Conservation (phyloP, 2,113 vertebrate genomes). For the Zapus hudsonius region DNA sequence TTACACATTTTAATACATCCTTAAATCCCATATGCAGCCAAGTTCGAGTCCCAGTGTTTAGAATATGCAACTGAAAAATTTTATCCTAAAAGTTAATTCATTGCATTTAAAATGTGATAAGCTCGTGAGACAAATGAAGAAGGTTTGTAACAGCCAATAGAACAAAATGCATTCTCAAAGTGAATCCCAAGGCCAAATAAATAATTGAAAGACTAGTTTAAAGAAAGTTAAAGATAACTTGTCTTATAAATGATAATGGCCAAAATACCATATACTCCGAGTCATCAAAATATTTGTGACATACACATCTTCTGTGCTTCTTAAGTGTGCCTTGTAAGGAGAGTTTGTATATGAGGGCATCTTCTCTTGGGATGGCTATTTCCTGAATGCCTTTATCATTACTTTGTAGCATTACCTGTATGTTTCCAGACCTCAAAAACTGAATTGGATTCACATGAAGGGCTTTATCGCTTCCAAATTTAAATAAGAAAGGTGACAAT, state of each 20-base stretch:
- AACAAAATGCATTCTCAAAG: no score
- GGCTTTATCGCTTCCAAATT: neutral
- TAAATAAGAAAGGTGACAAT: neutral
- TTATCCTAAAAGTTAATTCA: neutral
- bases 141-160: no score
- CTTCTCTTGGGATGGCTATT: neutral
- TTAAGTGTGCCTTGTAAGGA: no score
- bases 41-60: neutral
- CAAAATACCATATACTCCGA: no score
- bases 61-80: neutral
- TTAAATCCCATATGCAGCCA: neutral
- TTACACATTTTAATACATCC: neutral
- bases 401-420: neutral
- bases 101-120: neutral
- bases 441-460: neutral
- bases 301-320: no score
- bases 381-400: neutral
- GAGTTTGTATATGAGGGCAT: fast-evolving
- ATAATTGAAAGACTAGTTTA: no score
- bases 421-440: neutral
- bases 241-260: no score
- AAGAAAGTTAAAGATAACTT: no score
- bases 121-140: neutral
- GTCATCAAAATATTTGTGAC: no score
- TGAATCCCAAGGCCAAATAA: no score